A percentile compares a stretch with the other conserved stretches of the same genome.
Evolutionary conservation across 2,888 invertebrate genomes (phyloP).

Genomic region (Parnassius glacialis): DNA sequence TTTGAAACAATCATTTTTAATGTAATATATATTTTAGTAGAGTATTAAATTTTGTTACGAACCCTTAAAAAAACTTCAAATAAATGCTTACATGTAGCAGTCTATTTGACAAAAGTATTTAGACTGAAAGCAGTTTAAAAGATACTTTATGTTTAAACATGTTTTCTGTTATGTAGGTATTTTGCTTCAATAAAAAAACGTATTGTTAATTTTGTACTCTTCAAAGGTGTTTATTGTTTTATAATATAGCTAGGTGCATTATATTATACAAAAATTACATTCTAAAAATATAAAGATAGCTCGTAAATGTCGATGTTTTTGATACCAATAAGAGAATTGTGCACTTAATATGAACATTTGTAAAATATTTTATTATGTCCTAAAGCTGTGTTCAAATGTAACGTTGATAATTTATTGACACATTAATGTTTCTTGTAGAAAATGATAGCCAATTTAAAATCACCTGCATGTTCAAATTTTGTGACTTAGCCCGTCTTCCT

Average conservation of each 20-base stretch:
- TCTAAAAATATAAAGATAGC: constrained; percentile 9
- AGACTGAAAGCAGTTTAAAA: too few relatives aligned
- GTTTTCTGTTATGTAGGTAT: too few relatives aligned
- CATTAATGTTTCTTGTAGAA: constrained; percentile 16
- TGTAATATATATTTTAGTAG: neutral
- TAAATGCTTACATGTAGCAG: too few relatives aligned
- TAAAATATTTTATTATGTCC: constrained; percentile 2
- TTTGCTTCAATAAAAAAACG: too few relatives aligned
- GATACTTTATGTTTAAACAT: too few relatives aligned
- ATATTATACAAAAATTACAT: neutral
- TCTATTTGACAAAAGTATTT: too few relatives aligned
- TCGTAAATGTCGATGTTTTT: constrained; percentile 2
- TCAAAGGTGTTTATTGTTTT: neutral
- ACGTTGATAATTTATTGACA: constrained; percentile 10
- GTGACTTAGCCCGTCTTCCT: constrained; percentile 31
- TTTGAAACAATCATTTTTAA: neutral
- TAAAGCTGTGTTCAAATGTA: neutral
- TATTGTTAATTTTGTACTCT: neutral
- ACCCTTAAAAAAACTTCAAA: too few relatives aligned
- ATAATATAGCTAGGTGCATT: neutral
- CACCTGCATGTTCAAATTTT: constrained; percentile 14
- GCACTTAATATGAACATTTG: constrained; percentile 2
- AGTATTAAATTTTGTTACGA: too few relatives aligned
- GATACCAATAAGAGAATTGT: neutral
- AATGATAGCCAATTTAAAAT: constrained; percentile 9